Base-by-base conservation (phyloP, 2,113 vertebrate genomes). In the Onychostruthus taczanowskii region DNA sequence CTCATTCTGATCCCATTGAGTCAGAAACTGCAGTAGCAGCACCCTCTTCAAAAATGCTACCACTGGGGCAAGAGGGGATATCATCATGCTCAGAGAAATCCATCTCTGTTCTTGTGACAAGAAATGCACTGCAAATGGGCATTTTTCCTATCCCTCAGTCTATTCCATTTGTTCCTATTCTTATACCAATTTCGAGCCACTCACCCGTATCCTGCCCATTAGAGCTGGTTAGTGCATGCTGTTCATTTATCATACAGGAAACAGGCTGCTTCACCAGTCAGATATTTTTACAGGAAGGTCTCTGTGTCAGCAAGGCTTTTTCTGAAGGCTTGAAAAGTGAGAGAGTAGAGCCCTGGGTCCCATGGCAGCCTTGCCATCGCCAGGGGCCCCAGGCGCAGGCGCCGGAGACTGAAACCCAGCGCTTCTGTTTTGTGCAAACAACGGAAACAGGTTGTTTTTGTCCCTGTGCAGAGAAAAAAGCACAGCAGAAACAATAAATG, bases 331-430 rank as follows among this genome's bases (percentile, higher is more conserved):
- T 59, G 68, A 53, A 50, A 79, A 79, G 61, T 1, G 6, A 18
- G 35, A n/a, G 47, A 50, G 41, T 16, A 49, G 56, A 81, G 24
- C 33, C 44, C 64, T 0, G 1, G 20, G 55, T 62, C 56, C 67
- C 53, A 7, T 27, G 67, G 55, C 83, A 83, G 82, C 62, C 49
- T 37, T 7, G 15, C 16, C 12, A 50, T 33, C 1, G 0, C 52
- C 63, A 49, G 37, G 56, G 55, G 50, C 67, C 62, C 13, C 53
- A 33, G 53, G 53, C 53, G 3, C 53, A 9, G 50, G 39, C 4
- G 0, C 2, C 0, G 0, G 39, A 35, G 43, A 10, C 50, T 20
- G 59, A 70, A 88, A 72, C 14, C 8, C 0, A 0, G 16, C 1
- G 13, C 66, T 75, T 59, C 81, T 16, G 4, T 66, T 82, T 49